Evolutionary conservation across 1,140 invertebrate species (phyloP), one percentile per base, ranked within the genome.

Genomic region (Procambarus virginalis): DNA sequence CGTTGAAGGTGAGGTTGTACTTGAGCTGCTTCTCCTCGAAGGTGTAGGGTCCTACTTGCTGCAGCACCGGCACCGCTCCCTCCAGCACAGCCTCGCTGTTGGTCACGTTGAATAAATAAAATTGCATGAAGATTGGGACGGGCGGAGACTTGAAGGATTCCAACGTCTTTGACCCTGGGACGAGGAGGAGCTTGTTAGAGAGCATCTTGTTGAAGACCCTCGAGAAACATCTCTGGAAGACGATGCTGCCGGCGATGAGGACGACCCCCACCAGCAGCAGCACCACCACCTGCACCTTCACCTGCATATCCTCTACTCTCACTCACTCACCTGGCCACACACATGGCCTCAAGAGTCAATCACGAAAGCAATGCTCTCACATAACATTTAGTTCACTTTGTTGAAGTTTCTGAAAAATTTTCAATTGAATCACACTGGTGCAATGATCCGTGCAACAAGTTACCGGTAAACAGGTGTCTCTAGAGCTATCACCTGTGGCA

Each of bases 81-180:
- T 86, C n/a, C 8, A 93, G 78, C 20, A 95, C 92, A 81, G 94
- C 94, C 3, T 93, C 83, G n/a, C 93, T 90, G 91, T 95, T 95
- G 34, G 93, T 93, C 17, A 95, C 92, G 92, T 95, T 94, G 92
- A 94, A 95, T 77, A 95, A 93, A 89, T 93, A 95, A 51, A 95
- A 93, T 89, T 94, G 94, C 90, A 94, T 93, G 91, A 94, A 94
- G 75, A 94, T 94, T 2, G 94, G 94, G 17, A 94, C 92, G 2
- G 94, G 94, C 0, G 94, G 93, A 49, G 93, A 93, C 58, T 93
- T 89, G 94, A 94, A 95, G 14, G 93, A 90, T 22, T 93, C 93
- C 89, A 93, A 94, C 0, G 92, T 93, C 78, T 93, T 92, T 68
- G 94, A 93, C 17, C 93, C 93, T 46, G 93, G 90, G 51, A 86